These are phyloP conservation scores for Drosophila setosimentum DNA, from an alignment of 2,888 invertebrate genomes.

Conservation along the genomic window DNA sequence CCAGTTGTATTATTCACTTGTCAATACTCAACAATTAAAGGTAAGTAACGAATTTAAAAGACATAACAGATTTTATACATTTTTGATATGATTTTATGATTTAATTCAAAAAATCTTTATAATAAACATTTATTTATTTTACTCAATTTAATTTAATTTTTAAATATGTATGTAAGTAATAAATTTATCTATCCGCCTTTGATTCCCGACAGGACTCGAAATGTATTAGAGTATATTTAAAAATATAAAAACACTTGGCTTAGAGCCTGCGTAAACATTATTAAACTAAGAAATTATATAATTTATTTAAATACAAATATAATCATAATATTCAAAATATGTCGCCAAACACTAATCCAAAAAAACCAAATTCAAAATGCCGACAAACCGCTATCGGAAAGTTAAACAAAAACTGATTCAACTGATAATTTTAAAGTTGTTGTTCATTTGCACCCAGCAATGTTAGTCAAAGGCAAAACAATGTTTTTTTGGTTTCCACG, in stretches of 20 bases:
- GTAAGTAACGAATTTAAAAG: constrained; percentile 17
- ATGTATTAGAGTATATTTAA: no score
- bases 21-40: constrained; percentile 43
- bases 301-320: background rate
- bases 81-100: background rate
- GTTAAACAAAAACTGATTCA: background rate
- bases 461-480: constrained; percentile 7
- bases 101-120: background rate
- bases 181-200: background rate
- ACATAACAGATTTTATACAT: background rate
- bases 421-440: background rate
- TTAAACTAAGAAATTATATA: background rate
- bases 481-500: constrained; percentile 1
- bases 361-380: background rate
- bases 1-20: background rate
- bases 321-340: background rate
- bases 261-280: background rate
- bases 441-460: background rate
- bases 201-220: background rate
- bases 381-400: background rate
- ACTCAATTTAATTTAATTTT: background rate
- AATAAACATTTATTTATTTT: background rate
- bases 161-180: background rate
- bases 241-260: background rate
- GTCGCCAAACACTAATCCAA: background rate